phyloP scores from a whole-genome alignment of 2,888 invertebrate genomes.

The Empis stercorea region DNA sequence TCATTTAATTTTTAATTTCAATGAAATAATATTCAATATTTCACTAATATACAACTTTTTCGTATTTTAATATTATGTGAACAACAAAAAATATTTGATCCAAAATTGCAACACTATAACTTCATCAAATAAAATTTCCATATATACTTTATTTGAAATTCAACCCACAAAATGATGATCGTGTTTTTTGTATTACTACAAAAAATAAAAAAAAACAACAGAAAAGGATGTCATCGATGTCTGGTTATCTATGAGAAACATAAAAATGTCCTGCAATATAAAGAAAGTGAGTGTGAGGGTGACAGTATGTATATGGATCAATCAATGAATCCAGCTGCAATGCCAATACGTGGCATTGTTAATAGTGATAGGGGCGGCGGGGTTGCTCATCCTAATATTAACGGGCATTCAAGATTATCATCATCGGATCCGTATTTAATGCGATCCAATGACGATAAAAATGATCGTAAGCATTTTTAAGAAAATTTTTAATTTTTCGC shows the following conservation, averaged over 20 bases:
- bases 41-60: no score
- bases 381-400: conserved; percentile 40
- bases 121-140: no score
- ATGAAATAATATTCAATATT: no score
- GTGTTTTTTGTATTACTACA: no score
- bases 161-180: no score
- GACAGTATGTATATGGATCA: conserved; percentile 40
- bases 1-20: no score
- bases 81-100: no score
- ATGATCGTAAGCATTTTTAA: conserved; percentile 39
- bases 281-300: conserved; percentile 81
- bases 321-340: conserved; percentile 37
- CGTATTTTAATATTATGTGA: no score
- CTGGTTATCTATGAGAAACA: conserved; percentile 93
- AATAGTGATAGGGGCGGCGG: conserved; percentile 37
- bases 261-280: conserved; percentile 88
- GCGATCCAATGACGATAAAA: conserved; percentile 40
- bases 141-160: no score
- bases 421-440: conserved; percentile 40
- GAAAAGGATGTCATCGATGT: conserved; percentile 85
- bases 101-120: no score
- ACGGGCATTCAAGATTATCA: conserved; percentile 39
- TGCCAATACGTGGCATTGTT: conserved; percentile 39
- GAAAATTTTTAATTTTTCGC: background rate
- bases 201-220: no score